Base-by-base conservation (phyloP, 2,113 vertebrate genomes). In the Nannobrachium achirus region DNA sequence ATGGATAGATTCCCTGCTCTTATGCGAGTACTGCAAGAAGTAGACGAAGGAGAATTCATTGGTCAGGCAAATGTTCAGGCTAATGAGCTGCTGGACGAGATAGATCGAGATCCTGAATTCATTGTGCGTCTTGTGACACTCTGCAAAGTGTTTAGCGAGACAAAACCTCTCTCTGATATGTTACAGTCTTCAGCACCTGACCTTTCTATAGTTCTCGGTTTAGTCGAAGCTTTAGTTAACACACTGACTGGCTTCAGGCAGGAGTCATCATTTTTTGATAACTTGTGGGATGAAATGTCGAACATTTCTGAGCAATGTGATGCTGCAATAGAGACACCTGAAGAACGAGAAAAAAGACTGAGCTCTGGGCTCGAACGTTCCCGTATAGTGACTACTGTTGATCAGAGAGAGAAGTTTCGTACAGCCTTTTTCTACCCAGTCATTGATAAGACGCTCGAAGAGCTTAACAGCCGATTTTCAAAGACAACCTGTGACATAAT, bases 201-300 rank as follows among this genome's bases (percentile, higher is more conserved):
- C 58, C 16, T 53, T 15, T 75, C 70, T 58, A 65, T 41, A 53
- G 66, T 60, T 69, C 20, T 58, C 51, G 52, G 64, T 52, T 59
- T 71, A 42, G 62, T 76, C 19, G 49, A 70, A 53, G 49, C 68
- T 33, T 70, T 70, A 62, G 49, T 70, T 44, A 40, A 70, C 15
- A 69, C 56, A 42, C 60, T 69, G 33, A 51, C 51, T 19, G 46
- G 60, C n/a, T 57, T 44, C 39, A 60, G 57, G 11, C 53, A 58
- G 9, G 44, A 38, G 44, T 48, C 42, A 14, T 48, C 42, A 14
- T 44, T 44, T 45, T 60, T 58, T 57, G 65, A 68, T 33, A 18
- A 16, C 14, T 15, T 68, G 55, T 68, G 65, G 53, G 44, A 58
- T 58, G 55, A 58, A 45, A 51, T 55, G 39, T 55, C 44, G 40